These are phyloP conservation scores for Phacellophora camtschatica DNA, from an alignment of 30 jellyfish, hydroid and myxozoan genomes.

Conservation along the genomic window DNA sequence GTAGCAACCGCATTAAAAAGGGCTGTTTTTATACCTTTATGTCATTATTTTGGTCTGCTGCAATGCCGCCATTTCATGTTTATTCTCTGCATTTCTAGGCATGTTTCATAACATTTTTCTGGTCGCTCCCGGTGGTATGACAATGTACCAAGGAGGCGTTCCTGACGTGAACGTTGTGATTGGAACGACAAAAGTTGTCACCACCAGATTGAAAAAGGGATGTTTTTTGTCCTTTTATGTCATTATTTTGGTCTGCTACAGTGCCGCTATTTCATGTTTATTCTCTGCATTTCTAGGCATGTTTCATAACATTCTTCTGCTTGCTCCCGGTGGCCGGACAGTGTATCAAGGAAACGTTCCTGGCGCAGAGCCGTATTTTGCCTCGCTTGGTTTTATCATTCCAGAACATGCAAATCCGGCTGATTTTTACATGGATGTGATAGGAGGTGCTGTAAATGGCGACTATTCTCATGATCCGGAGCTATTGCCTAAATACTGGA, in stretches of 20 bases:
- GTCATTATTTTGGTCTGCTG: too few species aligned
- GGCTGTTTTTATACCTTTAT: too few species aligned
- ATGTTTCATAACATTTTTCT: conserved; percentile 51
- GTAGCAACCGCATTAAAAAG: too few species aligned
- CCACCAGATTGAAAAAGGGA: too few species aligned
- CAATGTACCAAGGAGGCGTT: conserved; percentile 60
- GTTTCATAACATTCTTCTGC: conserved; percentile 49
- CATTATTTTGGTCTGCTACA: too few species aligned
- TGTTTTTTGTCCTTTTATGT: too few species aligned
- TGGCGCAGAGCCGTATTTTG: conserved; percentile 28
- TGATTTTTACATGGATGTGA: conserved; percentile 62
- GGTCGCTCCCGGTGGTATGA: conserved; percentile 54
- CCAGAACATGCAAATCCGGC: conserved; percentile 70
- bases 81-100: not conserved
- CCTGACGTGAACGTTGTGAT: too few species aligned
- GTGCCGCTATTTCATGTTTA: not conserved
- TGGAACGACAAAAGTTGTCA: too few species aligned
- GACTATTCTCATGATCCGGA: conserved; percentile 45
- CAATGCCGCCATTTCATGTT: too few species aligned
- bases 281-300: conserved; percentile 20
- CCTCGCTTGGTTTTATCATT: conserved; percentile 2
- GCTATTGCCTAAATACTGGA: conserved; percentile 33
- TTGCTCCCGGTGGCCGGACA: conserved; percentile 59
- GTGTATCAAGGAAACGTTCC: conserved; percentile 59
- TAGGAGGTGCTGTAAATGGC: conserved; percentile 46